Percentiles rank a stretch among this genome's conserved stretches.
Conservation (phyloP, 53 echinoderm and acorn worm genomes). For the Stichopus horrens region DNA sequence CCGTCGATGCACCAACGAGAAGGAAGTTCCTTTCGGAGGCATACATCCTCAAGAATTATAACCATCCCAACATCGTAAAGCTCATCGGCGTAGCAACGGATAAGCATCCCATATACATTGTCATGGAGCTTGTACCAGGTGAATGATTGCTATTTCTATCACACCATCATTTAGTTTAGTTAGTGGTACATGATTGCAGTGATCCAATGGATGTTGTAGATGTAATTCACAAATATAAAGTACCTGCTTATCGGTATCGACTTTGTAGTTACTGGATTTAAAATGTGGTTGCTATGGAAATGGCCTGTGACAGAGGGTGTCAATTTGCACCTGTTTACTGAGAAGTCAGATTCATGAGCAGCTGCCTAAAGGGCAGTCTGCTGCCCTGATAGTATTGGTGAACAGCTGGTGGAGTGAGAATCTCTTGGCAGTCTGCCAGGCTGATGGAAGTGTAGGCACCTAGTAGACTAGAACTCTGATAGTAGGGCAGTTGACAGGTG, state of each 20-base stretch:
- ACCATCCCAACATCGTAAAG: slow-evolving; percentile 93
- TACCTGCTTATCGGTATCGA: neutral
- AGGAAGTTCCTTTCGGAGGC: slow-evolving; percentile 95
- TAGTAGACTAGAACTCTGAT: too few relatives aligned
- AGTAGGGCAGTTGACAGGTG: too few relatives aligned
- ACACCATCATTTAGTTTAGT: neutral
- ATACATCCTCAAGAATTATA: slow-evolving; percentile 91
- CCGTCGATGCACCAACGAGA: slow-evolving; percentile 84
- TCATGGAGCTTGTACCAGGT: slow-evolving; percentile 97
- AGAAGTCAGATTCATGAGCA: too few relatives aligned
- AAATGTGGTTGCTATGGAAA: too few relatives aligned
- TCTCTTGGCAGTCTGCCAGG: too few relatives aligned
- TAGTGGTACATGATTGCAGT: neutral
- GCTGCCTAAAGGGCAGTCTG: too few relatives aligned
- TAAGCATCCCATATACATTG: slow-evolving; percentile 98
- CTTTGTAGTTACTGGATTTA: neutral
- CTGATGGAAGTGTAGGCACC: too few relatives aligned
- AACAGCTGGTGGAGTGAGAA: too few relatives aligned
- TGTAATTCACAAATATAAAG: neutral
- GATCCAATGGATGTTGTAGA: neutral
- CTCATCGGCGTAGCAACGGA: slow-evolving; percentile 96
- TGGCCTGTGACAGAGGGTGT: neutral
- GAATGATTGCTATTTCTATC: neutral
- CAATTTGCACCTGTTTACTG: too few relatives aligned
- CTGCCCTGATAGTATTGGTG: too few relatives aligned